A percentile compares a stretch with the other conserved stretches of the same genome.
Evolutionary conservation across 2,888 invertebrate genomes (phyloP).

Genomic region (Drosophila eohydei): DNA sequence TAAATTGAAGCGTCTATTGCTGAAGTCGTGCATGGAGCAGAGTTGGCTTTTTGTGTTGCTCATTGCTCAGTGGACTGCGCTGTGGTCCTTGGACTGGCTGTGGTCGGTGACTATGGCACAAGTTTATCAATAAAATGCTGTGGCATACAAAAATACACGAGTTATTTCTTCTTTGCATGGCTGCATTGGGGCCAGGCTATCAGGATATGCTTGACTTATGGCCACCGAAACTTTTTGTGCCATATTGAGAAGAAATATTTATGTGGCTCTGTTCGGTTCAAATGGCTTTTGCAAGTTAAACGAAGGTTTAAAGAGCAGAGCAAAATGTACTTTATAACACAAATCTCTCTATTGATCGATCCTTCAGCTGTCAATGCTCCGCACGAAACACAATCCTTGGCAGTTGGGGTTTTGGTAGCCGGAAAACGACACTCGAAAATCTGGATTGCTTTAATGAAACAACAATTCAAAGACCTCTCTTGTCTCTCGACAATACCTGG

Average conservation of each 20-base stretch:
- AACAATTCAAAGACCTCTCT: conserved; percentile 32
- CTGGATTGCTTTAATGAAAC: conserved; percentile 43
- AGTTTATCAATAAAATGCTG: conserved; percentile 78
- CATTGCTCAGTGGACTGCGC: conserved; percentile 36
- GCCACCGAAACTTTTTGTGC: conserved; percentile 62
- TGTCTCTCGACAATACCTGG: conserved; percentile 30
- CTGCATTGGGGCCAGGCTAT: conserved; percentile 56
- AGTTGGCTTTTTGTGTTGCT: conserved; percentile 55
- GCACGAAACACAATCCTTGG: conserved; percentile 54
- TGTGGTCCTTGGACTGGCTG: conserved; percentile 49
- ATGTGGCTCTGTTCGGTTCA: conserved; percentile 41
- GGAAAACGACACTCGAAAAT: conserved; percentile 64
- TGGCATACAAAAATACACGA: conserved; percentile 74
- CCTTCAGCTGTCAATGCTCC: conserved; percentile 56
- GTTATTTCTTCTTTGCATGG: conserved; percentile 77
- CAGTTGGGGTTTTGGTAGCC: conserved; percentile 10
- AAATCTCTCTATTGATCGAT: conserved; percentile 39
- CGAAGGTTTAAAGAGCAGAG: conserved; percentile 19
- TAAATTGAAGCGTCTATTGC: conserved; percentile 50
- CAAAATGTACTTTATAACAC: conserved; percentile 22
- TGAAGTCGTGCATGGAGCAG: conserved; percentile 49
- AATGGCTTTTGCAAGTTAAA: conserved; percentile 33
- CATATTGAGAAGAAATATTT: conserved; percentile 53
- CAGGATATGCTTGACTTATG: conserved; percentile 63
- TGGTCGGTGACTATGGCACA: conserved; percentile 42